These are phyloP conservation scores for Halocaridina rubra DNA, from an alignment of 2,888 invertebrate genomes.

Conservation along the genomic window DNA sequence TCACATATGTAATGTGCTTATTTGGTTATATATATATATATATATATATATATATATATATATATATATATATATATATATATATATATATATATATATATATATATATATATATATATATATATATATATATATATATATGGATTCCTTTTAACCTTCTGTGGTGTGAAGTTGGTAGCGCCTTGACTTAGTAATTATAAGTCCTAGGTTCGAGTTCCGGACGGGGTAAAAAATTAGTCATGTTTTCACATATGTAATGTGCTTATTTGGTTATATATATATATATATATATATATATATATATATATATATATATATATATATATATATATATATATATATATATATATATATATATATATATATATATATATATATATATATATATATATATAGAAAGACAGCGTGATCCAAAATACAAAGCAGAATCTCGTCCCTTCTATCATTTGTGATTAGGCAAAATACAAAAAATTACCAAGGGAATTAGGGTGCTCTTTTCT, in stretches of 20 bases:
- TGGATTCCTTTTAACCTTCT: too few relatives aligned
- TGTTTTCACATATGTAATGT: too few relatives aligned
- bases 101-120: not conserved
- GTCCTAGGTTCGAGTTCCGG: not conserved
- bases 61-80: not conserved
- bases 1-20: not conserved
- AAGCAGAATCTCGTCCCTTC: not conserved
- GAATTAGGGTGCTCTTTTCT: too few relatives aligned
- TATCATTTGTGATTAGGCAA: too few relatives aligned
- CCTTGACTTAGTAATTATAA: too few relatives aligned
- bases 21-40: not conserved
- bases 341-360: constrained; percentile 34
- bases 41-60: constrained; percentile 1
- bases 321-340: constrained; percentile 22
- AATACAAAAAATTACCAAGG: too few relatives aligned
- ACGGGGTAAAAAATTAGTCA: too few relatives aligned
- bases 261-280: not conserved
- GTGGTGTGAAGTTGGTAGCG: too few relatives aligned
- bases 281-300: not conserved
- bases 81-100: not conserved
- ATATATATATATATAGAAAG: constrained; percentile 30
- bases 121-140: not conserved
- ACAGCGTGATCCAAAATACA: not conserved
- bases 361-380: constrained; percentile 26
- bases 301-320: not conserved